phyloP scores from a whole-genome alignment of 30 jellyfish, hydroid and myxozoan genomes.

The Sanderia malayensis region DNA sequence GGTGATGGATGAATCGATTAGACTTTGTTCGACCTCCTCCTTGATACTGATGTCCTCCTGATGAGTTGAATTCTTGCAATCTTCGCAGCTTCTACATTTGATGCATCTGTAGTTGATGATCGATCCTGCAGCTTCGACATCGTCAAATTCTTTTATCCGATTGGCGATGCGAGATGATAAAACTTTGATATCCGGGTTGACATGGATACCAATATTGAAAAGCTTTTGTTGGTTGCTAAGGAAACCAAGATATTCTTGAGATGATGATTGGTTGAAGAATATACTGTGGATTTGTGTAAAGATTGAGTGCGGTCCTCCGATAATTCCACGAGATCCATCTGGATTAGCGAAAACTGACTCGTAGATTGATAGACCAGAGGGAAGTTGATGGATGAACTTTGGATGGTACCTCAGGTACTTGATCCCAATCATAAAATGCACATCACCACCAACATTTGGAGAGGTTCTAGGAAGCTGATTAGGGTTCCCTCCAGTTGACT shows the following conservation, averaged over 20 bases:
- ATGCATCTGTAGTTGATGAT: not conserved
- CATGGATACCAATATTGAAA: not conserved
- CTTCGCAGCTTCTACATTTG: not conserved
- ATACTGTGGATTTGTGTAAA: not conserved
- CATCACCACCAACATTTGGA: constrained; percentile 5
- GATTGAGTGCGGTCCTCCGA: constrained; percentile 35
- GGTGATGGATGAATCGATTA: not conserved
- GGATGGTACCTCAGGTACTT: constrained; percentile 6
- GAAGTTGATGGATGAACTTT: not conserved
- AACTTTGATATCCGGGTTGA: not conserved
- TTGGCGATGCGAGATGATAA: too few species aligned
- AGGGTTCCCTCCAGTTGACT: not conserved
- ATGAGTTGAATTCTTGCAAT: not conserved
- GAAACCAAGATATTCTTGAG: not conserved
- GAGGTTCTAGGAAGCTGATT: not conserved
- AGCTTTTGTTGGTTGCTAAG: not conserved
- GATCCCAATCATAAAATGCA: constrained; percentile 30
- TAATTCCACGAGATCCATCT: constrained; percentile 17
- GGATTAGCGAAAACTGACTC: not conserved
- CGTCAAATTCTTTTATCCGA: not conserved
- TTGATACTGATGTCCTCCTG: not conserved
- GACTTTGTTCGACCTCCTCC: not conserved
- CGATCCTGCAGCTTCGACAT: not conserved
- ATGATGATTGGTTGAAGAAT: not conserved
- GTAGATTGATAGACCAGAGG: not conserved